These are phyloP conservation scores for Grallaria varia DNA, from an alignment of 2,113 vertebrate genomes.

Conservation along the genomic window DNA sequence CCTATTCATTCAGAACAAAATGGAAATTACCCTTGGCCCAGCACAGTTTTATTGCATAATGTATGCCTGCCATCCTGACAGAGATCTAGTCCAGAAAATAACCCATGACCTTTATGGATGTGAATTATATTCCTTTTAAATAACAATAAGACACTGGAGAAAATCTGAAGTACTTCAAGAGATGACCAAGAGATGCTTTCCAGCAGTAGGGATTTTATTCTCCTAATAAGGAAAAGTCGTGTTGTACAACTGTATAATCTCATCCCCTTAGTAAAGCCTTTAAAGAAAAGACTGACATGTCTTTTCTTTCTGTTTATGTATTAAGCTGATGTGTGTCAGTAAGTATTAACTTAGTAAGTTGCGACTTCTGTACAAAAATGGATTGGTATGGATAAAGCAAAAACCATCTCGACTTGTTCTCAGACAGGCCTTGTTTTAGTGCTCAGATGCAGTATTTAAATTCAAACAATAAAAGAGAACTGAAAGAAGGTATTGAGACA, in stretches of 20 bases:
- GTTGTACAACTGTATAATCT: background rate
- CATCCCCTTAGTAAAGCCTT: background rate
- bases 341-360: background rate
- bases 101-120: background rate
- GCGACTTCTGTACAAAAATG: background rate
- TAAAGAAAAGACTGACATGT: background rate
- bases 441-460: background rate
- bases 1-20: background rate
- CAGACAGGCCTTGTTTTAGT: background rate
- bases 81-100: conserved; percentile 41
- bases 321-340: background rate
- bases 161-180: conserved; percentile 6
- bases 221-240: conserved; percentile 40
- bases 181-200: background rate
- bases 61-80: background rate
- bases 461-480: background rate
- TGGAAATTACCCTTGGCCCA: background rate
- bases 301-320: background rate
- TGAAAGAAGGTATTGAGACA: background rate
- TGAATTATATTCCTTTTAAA: conserved; percentile 11
- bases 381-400: background rate
- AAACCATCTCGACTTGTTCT: background rate
- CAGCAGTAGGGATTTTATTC: background rate
- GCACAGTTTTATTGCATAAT: background rate
- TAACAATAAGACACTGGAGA: background rate